Conservation (phyloP, 2,888 invertebrate species). For the Meghimatium bilineatum region DNA sequence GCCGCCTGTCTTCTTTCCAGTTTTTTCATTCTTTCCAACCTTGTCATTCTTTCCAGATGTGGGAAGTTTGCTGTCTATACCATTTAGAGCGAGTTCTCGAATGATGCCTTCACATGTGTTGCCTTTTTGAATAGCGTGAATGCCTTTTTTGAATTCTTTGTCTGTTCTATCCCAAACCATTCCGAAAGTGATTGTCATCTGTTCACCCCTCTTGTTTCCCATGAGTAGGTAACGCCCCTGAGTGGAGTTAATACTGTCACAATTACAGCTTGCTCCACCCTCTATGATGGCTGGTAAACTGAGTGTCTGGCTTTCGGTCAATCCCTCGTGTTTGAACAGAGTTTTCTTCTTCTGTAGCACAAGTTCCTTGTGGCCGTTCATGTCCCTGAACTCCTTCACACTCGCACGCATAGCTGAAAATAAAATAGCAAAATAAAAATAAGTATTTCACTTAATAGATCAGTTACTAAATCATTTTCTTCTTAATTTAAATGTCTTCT, state of each 20-base stretch:
- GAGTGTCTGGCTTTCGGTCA: slow-evolving; percentile 50
- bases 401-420: slow-evolving; percentile 53
- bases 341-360: slow-evolving; percentile 56
- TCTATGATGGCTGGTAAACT: slow-evolving; percentile 53
- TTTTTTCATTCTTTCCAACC: slow-evolving; percentile 11
- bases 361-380: slow-evolving; percentile 49
- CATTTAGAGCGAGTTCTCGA: slow-evolving; percentile 29
- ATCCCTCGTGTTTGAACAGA: slow-evolving; percentile 52
- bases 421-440: neutral
- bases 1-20: slow-evolving; percentile 18
- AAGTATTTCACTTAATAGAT: neutral
- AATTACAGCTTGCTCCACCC: slow-evolving; percentile 54
- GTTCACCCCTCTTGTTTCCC: slow-evolving; percentile 55
- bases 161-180: slow-evolving; percentile 53
- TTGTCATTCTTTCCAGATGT: slow-evolving; percentile 21
- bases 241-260: slow-evolving; percentile 51
- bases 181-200: slow-evolving; percentile 54
- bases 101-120: slow-evolving; percentile 55
- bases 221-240: slow-evolving; percentile 55
- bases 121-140: slow-evolving; percentile 57
- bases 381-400: slow-evolving; percentile 46
- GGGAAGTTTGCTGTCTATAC: slow-evolving; percentile 7
- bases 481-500: no score
- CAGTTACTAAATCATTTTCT: no score
- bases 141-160: slow-evolving; percentile 56